Conservation (phyloP, 2,888 invertebrate genomes). For the Syrista parreyssii region DNA sequence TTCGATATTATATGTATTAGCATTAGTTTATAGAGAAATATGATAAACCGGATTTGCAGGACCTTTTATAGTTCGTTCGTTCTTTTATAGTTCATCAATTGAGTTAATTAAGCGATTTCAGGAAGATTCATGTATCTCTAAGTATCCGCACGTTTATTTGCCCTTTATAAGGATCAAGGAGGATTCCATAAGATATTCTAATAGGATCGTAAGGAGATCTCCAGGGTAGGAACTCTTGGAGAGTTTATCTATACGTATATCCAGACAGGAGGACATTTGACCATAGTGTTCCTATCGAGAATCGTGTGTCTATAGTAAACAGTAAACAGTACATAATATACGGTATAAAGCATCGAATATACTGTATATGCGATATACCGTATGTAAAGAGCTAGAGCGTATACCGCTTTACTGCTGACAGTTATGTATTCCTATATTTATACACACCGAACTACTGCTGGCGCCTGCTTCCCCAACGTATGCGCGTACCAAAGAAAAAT, state of each 20-base stretch:
- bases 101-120: not conserved
- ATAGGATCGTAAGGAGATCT: not conserved
- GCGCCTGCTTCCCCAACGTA: not conserved
- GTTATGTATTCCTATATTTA: not conserved
- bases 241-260: not conserved
- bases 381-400: not conserved
- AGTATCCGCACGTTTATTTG: slow-evolving; percentile 30
- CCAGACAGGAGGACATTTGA: not conserved
- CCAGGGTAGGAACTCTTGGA: not conserved
- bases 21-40: not conserved
- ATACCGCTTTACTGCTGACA: not conserved
- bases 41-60: not conserved
- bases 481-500: not conserved
- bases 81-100: not conserved
- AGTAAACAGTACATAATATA: not conserved
- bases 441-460: not conserved
- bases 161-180: slow-evolving; percentile 2
- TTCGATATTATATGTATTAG: not conserved
- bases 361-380: not conserved
- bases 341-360: not conserved
- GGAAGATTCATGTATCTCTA: not conserved
- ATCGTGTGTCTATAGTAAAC: not conserved
- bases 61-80: not conserved
- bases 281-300: not conserved
- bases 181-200: not conserved